Evolutionary conservation across 2,888 invertebrate species (phyloP), one percentile per base, ranked within the genome.

Genomic region (Dusona sp.): DNA sequence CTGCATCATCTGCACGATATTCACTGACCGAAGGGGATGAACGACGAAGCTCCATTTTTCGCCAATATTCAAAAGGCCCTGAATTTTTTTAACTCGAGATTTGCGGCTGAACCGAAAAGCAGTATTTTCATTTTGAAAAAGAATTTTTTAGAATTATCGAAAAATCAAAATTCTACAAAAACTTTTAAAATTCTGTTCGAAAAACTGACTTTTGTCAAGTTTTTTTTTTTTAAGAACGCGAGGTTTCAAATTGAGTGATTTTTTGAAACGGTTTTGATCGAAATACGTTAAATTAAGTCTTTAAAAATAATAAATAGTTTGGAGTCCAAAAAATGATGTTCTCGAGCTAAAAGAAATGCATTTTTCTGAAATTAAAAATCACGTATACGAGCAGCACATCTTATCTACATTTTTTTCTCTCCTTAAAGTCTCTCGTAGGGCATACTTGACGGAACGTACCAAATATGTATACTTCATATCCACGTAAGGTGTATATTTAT

Each of bases 331-430:
- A 19, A 42, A 42, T 11, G 33, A 42, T 42, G 42, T 42, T 42
- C 11, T 42, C 9, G 0, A 3, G 0, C 4, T 19, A 16, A 54
- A n/a, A n/a, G 36, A 74, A 38, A n/a, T 19, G 13, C 9, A 25
- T 38, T 2, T 57, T 54, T 73, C 57, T 73, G 7, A 54, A 72
- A 70, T 78, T 74, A 45, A 29, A 68, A 74, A 74, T 85, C 72
- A 72, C 75, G 36, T 51, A 48, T 25, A 22, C 70, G 77, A 61
- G 70, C 42, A 42, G n/a, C 73, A 73, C 33, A 38, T 65, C 13
- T 51, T 72, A 33, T 72, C 64, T 51, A 19, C 68, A 22, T 38
- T 72, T 74, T 45, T 67, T 57, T 9, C 9, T 65, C 29, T 48
- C 36, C 19, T 29, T 6, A 38, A 33, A 22, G 7, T 79, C 16